phyloP scores from a whole-genome alignment of 2,888 invertebrate species.

The Seira sanloemensis region DNA sequence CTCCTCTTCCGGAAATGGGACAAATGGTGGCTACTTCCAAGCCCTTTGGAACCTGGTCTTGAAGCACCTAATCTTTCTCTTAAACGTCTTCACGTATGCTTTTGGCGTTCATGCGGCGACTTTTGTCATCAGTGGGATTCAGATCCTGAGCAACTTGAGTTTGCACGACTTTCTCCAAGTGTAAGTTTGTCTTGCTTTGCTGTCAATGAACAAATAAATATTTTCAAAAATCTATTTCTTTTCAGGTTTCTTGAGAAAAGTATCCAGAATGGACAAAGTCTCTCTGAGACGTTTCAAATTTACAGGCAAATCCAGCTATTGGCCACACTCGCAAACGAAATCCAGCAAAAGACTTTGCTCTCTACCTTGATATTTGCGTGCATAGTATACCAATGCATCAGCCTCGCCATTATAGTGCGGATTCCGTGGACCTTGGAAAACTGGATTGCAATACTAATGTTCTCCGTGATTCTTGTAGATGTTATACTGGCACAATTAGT shows the following conservation, averaged over 20 bases:
- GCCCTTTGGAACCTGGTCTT: background rate
- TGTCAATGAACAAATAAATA: background rate
- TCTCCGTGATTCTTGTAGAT: background rate
- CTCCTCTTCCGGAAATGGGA: too few species aligned
- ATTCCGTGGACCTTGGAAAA: constrained; percentile 10
- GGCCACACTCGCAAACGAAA: background rate
- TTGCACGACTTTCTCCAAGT: background rate
- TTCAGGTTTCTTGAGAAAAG: background rate
- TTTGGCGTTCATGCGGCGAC: background rate
- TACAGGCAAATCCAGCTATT: constrained; percentile 27
- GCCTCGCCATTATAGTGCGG: background rate
- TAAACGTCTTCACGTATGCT: background rate
- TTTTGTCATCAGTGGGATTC: background rate
- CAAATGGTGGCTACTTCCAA: background rate
- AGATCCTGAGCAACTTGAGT: background rate
- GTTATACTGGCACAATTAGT: background rate
- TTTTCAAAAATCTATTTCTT: background rate
- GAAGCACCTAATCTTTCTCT: background rate
- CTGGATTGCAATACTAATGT: constrained; percentile 1
- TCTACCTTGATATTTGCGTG: background rate
- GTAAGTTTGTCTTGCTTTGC: background rate
- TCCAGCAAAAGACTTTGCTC: constrained; percentile 17
- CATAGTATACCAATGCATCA: background rate
- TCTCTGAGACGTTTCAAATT: too few species aligned
- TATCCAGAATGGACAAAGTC: too few species aligned